Evolutionary conservation across 2,113 vertebrate species (phyloP).

Genomic region (Chamaetylas fuelleborni): DNA sequence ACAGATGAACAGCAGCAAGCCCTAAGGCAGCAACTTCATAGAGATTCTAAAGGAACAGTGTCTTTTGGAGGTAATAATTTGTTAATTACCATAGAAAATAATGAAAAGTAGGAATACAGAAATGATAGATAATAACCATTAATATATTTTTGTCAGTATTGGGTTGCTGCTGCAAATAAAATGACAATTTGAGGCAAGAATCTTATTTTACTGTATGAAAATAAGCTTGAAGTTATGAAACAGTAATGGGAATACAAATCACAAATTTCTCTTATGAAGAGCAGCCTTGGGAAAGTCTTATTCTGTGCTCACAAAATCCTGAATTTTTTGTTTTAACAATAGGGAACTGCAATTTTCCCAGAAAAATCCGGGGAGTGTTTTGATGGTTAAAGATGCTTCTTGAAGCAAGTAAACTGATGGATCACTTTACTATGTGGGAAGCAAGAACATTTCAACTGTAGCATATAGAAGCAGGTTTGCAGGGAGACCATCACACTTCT

Average conservation of each 20-base stretch:
- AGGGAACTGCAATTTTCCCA: not conserved
- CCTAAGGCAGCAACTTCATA: conserved; percentile 79
- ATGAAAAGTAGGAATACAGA: not conserved
- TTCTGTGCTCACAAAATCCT: not conserved
- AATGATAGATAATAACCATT: not conserved
- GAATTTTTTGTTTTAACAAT: not conserved
- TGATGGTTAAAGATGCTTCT: not conserved
- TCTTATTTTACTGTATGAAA: not conserved
- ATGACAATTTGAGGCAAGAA: not conserved
- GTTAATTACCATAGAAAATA: not conserved
- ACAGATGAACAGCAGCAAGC: conserved; percentile 80
- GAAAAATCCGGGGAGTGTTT: not conserved
- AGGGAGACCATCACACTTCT: not conserved
- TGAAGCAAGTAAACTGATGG: not conserved
- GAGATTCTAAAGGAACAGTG: conserved; percentile 80
- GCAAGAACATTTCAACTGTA: not conserved
- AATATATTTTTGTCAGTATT: not conserved
- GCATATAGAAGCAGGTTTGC: not conserved
- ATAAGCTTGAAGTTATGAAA: not conserved
- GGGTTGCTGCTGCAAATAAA: not conserved
- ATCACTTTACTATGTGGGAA: not conserved
- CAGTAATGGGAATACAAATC: not conserved
- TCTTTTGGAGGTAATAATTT: conserved; percentile 82
- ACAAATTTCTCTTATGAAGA: not conserved
- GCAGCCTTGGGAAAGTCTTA: not conserved